Conservation (phyloP, 2,797 vertebrate species). For the Rhynchotus rufescens region DNA sequence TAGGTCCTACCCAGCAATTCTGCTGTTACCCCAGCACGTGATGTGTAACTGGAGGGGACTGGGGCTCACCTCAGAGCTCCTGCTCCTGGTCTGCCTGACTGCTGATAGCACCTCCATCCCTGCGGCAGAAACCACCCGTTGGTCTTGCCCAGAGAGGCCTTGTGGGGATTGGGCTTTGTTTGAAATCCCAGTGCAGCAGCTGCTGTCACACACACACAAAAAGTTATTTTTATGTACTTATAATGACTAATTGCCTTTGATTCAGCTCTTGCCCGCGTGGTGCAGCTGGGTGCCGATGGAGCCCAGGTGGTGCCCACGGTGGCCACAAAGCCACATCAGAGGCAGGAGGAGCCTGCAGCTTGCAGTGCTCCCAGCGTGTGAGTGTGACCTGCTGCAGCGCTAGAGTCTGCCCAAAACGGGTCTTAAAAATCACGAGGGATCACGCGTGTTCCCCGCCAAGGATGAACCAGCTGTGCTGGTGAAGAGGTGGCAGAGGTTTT, state of each 20-base stretch:
- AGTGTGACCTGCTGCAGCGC: background rate
- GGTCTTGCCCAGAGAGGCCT: background rate
- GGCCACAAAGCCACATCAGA: background rate
- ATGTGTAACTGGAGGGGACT: background rate
- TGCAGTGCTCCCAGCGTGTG: background rate
- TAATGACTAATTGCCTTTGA: background rate
- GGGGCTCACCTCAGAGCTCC: background rate
- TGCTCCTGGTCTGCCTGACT: background rate
- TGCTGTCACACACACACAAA: background rate
- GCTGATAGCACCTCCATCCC: background rate
- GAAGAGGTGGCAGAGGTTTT: background rate
- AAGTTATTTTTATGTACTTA: background rate
- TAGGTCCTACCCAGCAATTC: background rate
- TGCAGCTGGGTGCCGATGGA: background rate
- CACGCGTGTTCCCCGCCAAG: background rate
- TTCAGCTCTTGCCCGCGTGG: background rate
- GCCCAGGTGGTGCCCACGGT: background rate
- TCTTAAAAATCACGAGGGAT: background rate
- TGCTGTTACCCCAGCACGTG: background rate
- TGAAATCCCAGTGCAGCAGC: background rate
- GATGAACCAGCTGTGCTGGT: too few species aligned
- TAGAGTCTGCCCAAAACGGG: background rate
- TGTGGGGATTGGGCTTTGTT: background rate
- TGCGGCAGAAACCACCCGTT: background rate
- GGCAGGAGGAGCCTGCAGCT: background rate